Conservation (phyloP, 1,140 invertebrate species). For the Metopolophium dirhodum region DNA sequence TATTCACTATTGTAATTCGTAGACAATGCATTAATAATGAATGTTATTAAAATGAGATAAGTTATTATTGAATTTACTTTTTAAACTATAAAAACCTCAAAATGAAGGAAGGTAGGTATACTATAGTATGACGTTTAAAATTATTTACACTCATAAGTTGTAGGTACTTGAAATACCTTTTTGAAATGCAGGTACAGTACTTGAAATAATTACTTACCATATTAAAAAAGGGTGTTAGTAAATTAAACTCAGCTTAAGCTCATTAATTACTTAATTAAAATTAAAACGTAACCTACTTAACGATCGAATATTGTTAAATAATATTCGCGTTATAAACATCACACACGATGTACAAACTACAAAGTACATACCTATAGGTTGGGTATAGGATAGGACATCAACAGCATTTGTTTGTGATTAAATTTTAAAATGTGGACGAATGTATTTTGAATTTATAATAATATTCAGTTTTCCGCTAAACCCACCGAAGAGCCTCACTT, state of each 20-base stretch:
- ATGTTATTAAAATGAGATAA: not conserved
- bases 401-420: not conserved
- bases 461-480: not conserved
- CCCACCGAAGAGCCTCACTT: not conserved
- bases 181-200: not conserved
- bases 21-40: not conserved
- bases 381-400: too few relatives aligned
- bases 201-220: not conserved
- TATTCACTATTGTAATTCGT: not conserved
- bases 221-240: not conserved
- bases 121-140: not conserved
- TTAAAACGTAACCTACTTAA: not conserved
- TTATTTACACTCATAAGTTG: not conserved
- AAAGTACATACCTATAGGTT: too few relatives aligned
- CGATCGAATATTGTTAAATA: not conserved
- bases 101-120: not conserved
- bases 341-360: not conserved
- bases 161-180: not conserved
- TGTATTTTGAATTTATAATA: not conserved
- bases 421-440: not conserved
- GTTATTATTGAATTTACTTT: not conserved
- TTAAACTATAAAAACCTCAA: not conserved
- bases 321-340: not conserved
- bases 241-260: not conserved
- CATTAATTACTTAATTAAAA: not conserved